Evolutionary conservation across 2,888 invertebrate genomes (phyloP), one percentile per base, ranked within the genome.

Genomic region (Timema podura): DNA sequence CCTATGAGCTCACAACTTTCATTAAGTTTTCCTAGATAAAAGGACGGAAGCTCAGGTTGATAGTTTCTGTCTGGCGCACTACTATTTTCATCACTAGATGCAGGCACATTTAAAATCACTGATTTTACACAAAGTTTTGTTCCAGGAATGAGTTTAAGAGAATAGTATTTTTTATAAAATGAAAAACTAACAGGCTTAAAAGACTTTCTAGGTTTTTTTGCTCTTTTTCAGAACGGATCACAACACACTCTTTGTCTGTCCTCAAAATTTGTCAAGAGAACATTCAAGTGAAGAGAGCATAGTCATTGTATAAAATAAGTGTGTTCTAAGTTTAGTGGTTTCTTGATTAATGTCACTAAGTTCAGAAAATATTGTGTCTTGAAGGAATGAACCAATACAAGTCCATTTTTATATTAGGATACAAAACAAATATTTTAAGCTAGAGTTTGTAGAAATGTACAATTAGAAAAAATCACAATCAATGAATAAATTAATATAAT

Each of bases 111-210:
- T 61, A 61, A 61, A 44, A 44, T 44, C 44, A 30, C 45, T 2
- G 11, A 61, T 30, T 30, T 61, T 61, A 61, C 30, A 61, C 44
- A 61, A 61, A 44, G 61, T 44, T 61, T 61, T 16, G 44, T 61
- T 10, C 10, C 57, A 13, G 57, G 57, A 16, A 57, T 16, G 30
- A 57, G 57, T 57, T 57, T 57, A n/a, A 57, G 16, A 10, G 30
- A 44, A 9, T 16, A 30, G 45, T 44, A 61, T 61, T 61, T 61
- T 61, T 61, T 61, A 44, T 16, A 61, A 61, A 61, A 61, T 30
- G 44, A 30, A 30, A 16, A 11, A 13, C 13, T 44, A 44, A 61
- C 61, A 61, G 5, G 44, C 0, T 61, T 61, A 0, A 61, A 45
- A 30, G 44, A 9, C 8, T 16, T 61, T 9, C 2, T 6, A 44